phyloP scores from a whole-genome alignment of 2,888 invertebrate genomes.

The Plebejus argus region DNA sequence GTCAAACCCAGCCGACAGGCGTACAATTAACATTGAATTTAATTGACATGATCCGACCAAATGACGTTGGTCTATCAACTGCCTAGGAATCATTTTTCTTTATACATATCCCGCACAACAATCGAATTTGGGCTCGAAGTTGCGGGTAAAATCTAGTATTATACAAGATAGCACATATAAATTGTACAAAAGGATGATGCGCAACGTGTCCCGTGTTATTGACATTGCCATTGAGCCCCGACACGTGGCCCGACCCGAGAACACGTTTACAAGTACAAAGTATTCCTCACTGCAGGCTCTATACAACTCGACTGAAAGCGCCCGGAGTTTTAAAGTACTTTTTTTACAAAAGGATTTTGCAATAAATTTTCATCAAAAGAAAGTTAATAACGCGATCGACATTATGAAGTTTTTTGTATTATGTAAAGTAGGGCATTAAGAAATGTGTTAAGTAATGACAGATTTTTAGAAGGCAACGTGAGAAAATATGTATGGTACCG shows the following conservation, averaged over 20 bases:
- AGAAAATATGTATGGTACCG: too few species aligned
- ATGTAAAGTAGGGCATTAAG: neutral
- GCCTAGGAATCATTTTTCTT: too few species aligned
- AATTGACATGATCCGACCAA: too few species aligned
- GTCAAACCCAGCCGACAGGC: too few species aligned
- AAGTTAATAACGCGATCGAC: neutral
- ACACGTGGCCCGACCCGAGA: slow-evolving; percentile 3
- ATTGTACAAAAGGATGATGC: neutral
- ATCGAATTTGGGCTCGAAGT: too few species aligned
- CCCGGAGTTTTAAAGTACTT: neutral
- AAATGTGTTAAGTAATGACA: neutral
- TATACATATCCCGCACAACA: too few species aligned
- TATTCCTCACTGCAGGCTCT: neutral
- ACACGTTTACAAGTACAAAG: slow-evolving; percentile 13
- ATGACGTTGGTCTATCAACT: too few species aligned
- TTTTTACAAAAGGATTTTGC: slow-evolving; percentile 11
- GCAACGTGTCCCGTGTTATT: slow-evolving; percentile 12
- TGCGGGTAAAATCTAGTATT: neutral
- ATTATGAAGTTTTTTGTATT: neutral
- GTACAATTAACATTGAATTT: too few species aligned
- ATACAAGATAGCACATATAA: neutral
- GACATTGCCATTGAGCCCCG: slow-evolving; percentile 13
- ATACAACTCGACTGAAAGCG: neutral
- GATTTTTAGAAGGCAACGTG: neutral
- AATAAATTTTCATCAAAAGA: neutral